phyloP scores from a whole-genome alignment of 2,113 vertebrate genomes.

The Phaetusa simplex region DNA sequence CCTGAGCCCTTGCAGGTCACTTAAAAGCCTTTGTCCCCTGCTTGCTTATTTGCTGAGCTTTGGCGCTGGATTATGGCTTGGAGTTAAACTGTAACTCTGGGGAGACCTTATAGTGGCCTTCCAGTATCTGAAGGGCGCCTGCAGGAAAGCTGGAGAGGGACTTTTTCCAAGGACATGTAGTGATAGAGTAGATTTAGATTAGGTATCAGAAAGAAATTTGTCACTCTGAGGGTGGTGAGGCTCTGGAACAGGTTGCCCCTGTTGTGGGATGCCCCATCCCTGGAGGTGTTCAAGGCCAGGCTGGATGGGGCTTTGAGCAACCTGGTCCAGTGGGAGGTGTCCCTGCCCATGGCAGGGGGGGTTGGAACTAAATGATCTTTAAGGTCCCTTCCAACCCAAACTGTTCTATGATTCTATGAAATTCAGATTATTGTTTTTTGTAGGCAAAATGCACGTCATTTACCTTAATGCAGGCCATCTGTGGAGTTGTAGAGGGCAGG shows the following conservation, averaged over 20 bases:
- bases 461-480: not conserved
- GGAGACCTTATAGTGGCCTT: not conserved
- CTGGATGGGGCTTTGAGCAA: not conserved
- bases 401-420: not conserved
- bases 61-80: not conserved
- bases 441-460: accelerated
- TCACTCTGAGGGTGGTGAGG: not conserved
- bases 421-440: not conserved
- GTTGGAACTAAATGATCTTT: not conserved
- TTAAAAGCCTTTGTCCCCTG: not conserved
- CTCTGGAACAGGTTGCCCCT: not conserved
- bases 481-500: not conserved
- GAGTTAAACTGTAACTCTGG: not conserved
- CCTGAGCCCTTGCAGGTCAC: not conserved
- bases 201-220: not conserved
- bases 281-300: not conserved
- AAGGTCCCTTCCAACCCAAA: not conserved
- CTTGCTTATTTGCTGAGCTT: not conserved
- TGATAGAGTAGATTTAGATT: not conserved
- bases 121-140: not conserved
- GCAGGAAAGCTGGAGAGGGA: not conserved
- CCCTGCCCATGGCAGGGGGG: not conserved
- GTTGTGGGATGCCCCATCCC: not conserved
- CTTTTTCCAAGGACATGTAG: not conserved
- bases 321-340: not conserved